Evolutionary conservation across 2,888 invertebrate species (phyloP).

Genomic region (Ornithoptera alexandrae): DNA sequence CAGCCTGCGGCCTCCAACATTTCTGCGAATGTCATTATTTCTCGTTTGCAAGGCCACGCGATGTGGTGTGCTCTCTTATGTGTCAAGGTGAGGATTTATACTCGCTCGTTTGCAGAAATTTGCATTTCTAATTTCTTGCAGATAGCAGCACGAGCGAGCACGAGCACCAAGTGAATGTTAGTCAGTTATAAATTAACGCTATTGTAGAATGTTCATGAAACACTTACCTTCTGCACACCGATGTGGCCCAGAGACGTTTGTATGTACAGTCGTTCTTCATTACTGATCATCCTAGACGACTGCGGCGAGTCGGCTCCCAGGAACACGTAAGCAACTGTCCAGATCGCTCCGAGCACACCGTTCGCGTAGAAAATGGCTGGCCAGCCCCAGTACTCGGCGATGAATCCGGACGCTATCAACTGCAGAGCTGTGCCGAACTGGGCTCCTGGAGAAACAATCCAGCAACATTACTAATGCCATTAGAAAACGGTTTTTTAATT

Average conservation of each 20-base stretch:
- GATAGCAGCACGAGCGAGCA: too few species aligned
- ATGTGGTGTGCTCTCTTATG: too few species aligned
- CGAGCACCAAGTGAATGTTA: too few species aligned
- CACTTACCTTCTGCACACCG: slow-evolving; percentile 52
- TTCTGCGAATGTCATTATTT: too few species aligned
- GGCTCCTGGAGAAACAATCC: slow-evolving; percentile 56
- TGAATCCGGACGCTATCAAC: slow-evolving; percentile 70
- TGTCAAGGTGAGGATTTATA: too few species aligned
- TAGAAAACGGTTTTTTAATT: too few species aligned
- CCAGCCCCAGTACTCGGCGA: slow-evolving; percentile 79
- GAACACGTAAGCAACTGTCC: slow-evolving; percentile 78
- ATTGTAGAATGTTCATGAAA: neutral
- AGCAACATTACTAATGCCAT: too few species aligned
- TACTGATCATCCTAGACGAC: slow-evolving; percentile 77
- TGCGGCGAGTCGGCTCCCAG: slow-evolving; percentile 84
- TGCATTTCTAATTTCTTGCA: too few species aligned
- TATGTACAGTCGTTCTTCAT: slow-evolving; percentile 84
- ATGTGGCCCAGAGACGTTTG: slow-evolving; percentile 71
- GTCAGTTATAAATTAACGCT: too few species aligned
- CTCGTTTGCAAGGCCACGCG: too few species aligned
- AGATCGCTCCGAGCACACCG: slow-evolving; percentile 75
- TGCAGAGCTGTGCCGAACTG: slow-evolving; percentile 81
- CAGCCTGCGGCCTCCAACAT: too few species aligned
- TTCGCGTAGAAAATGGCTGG: slow-evolving; percentile 84
- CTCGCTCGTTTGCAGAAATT: too few species aligned